These are phyloP conservation scores for Tetramorium simillimum DNA, from an alignment of 1,140 invertebrate species.

Conservation along the genomic window DNA sequence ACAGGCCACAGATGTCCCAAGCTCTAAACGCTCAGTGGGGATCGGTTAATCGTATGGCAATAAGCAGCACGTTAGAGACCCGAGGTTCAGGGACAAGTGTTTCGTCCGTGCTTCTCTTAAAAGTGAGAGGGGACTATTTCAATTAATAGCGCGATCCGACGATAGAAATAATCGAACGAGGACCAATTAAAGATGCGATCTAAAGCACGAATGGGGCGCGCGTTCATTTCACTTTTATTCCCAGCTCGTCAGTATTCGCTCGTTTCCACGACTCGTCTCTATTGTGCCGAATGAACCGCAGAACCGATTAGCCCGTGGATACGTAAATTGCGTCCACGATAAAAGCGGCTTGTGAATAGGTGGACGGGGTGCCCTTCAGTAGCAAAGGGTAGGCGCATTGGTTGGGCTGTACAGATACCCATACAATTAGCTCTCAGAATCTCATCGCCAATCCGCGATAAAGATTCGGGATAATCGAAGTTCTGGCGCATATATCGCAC, in stretches of 20 bases:
- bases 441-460: neutral
- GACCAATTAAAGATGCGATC: conserved; percentile 56
- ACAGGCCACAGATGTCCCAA: neutral
- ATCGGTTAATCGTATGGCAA: conserved; percentile 14
- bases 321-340: conserved; percentile 56
- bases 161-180: conserved; percentile 55
- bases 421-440: conserved; percentile 32
- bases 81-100: too few relatives aligned
- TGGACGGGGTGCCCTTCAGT: neutral
- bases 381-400: conserved; percentile 27
- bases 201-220: conserved; percentile 26
- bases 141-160: conserved; percentile 47
- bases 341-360: conserved; percentile 54
- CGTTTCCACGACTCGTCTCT: conserved; percentile 47
- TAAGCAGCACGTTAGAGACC: conserved; percentile 11
- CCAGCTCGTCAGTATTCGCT: conserved; percentile 37
- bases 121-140: conserved; percentile 1
- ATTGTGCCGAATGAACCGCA: conserved; percentile 58
- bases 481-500: too few relatives aligned
- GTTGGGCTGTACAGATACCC: neutral
- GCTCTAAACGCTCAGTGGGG: neutral
- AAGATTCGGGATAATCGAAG: neutral
- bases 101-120: neutral
- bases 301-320: conserved; percentile 53
- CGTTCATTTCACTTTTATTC: conserved; percentile 55